These are phyloP conservation scores for Dysidea cf. avara DNA, from an alignment of 37 sponge, comb jelly and placozoan genomes.

Conservation along the genomic window DNA sequence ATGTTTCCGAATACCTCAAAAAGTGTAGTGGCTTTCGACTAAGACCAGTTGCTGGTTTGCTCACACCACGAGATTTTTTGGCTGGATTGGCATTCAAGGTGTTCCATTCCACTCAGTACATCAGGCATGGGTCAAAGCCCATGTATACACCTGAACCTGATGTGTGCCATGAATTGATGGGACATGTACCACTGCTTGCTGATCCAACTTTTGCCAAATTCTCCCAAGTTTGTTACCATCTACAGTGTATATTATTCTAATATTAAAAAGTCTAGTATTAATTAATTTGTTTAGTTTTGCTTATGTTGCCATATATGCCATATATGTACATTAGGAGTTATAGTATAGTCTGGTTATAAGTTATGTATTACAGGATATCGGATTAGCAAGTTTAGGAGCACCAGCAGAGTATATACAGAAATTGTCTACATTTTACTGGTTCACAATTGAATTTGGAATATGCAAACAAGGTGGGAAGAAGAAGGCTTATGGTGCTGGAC, in stretches of 20 bases:
- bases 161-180: slow-evolving; percentile 61
- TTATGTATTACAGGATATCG: slow-evolving; percentile 72
- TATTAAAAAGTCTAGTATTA: background rate
- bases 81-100: slow-evolving; percentile 57
- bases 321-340: too few relatives aligned
- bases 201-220: slow-evolving; percentile 58
- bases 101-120: slow-evolving; percentile 65
- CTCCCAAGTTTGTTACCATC: slow-evolving; percentile 39
- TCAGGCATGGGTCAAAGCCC: slow-evolving; percentile 53
- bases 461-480: slow-evolving; percentile 52
- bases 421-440: slow-evolving; percentile 78
- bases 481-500: slow-evolving; percentile 75
- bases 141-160: slow-evolving; percentile 70
- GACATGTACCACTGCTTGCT: slow-evolving; percentile 60
- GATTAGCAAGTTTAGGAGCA: slow-evolving; percentile 74
- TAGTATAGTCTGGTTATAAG: too few relatives aligned
- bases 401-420: slow-evolving; percentile 79
- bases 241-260: background rate
- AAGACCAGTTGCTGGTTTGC: slow-evolving; percentile 48
- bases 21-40: slow-evolving; percentile 41
- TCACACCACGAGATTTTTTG: slow-evolving; percentile 53
- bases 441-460: slow-evolving; percentile 74
- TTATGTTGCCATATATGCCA: too few relatives aligned
- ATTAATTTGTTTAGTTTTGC: background rate
- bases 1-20: slow-evolving; percentile 58